phyloP scores from a whole-genome alignment of 2,113 vertebrate species.

The Cynopterus brachyotis region DNA sequence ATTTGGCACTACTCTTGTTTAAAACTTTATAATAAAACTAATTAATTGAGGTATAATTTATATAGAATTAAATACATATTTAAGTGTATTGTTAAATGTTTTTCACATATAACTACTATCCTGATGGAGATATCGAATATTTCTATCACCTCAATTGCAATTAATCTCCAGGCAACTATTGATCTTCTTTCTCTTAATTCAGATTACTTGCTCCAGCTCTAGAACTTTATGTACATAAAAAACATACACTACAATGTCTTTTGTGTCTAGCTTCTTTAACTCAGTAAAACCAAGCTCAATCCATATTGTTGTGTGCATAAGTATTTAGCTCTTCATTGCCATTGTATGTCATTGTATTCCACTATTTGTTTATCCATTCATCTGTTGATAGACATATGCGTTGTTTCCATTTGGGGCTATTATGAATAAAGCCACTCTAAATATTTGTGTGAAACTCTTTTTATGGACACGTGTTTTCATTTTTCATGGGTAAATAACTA shows the following conservation, averaged over 20 bases:
- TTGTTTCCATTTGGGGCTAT: not conserved
- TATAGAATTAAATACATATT: not conserved
- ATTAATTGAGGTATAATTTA: not conserved
- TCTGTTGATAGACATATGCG: not conserved
- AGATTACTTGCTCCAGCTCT: not conserved
- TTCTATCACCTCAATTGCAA: not conserved
- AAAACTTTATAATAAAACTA: not conserved
- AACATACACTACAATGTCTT: not conserved
- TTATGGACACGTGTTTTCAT: not conserved
- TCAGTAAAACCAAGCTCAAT: not conserved
- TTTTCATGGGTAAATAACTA: not conserved
- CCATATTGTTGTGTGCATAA: not conserved
- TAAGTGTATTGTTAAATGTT: not conserved
- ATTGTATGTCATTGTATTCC: not conserved
- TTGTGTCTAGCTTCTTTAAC: not conserved
- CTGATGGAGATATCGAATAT: not conserved
- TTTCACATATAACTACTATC: not conserved
- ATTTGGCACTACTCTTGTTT: not conserved
- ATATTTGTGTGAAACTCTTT: not conserved
- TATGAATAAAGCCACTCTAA: not conserved
- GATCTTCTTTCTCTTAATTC: not conserved
- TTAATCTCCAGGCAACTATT: not conserved
- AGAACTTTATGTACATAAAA: not conserved
- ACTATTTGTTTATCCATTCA: not conserved
- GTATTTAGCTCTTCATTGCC: not conserved